A percentile compares a stretch with the other conserved stretches of the same genome.
Conservation (phyloP, 2,113 vertebrate species). For the Ibidorhyncha struthersii region DNA sequence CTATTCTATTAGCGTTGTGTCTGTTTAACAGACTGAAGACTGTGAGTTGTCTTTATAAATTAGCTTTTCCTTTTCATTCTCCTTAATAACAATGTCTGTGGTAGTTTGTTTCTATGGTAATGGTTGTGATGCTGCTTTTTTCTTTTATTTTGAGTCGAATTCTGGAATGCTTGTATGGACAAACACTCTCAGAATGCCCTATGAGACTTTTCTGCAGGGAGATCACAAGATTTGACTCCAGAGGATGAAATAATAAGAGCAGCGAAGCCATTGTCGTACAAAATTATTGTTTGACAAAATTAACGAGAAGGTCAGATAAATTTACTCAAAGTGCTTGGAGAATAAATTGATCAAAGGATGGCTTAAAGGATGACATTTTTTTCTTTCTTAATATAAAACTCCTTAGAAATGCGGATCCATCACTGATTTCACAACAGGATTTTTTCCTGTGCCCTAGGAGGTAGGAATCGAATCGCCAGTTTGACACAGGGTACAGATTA, state of each 20-base stretch:
- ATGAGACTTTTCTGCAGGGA: neutral
- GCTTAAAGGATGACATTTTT: neutral
- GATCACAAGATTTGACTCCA: neutral
- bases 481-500: neutral
- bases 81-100: neutral
- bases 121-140: neutral
- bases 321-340: neutral
- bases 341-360: slow-evolving; percentile 19
- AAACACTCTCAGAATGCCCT: neutral
- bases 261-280: neutral
- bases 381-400: neutral
- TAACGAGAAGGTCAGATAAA: slow-evolving; percentile 14
- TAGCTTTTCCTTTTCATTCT: slow-evolving; percentile 4
- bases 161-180: neutral
- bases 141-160: neutral
- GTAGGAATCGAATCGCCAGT: neutral
- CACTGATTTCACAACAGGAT: neutral
- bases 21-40: neutral
- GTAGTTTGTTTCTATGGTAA: slow-evolving; percentile 18
- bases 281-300: slow-evolving; percentile 39
- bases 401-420: neutral
- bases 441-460: neutral
- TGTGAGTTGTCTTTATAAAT: neutral
- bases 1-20: neutral
- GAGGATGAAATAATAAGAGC: neutral